Conservation (phyloP, 2,797 vertebrate genomes). For the Myotis findleyi region DNA sequence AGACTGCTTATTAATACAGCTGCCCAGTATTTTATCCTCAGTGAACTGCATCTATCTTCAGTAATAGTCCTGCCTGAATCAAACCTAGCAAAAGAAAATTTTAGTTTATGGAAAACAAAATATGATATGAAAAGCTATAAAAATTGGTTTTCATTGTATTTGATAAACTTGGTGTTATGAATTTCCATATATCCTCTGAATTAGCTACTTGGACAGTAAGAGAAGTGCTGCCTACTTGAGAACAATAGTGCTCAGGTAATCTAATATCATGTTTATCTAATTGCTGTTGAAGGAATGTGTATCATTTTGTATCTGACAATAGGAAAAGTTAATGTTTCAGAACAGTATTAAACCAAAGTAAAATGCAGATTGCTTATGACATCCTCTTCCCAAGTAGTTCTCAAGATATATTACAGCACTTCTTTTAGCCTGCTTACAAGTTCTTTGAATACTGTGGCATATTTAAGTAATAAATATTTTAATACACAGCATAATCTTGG, state of each 20-base stretch:
- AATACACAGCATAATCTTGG: not conserved
- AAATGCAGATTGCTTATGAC: conserved; percentile 48
- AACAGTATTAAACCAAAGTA: conserved; percentile 22
- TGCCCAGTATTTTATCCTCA: conserved; percentile 24
- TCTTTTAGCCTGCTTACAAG: conserved; percentile 34
- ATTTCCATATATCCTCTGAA: conserved; percentile 11
- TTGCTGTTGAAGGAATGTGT: conserved; percentile 27
- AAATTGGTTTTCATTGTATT: conserved; percentile 58
- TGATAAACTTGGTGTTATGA: conserved; percentile 26
- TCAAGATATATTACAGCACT: not conserved
- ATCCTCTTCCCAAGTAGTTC: conserved; percentile 15
- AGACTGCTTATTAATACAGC: conserved; percentile 4
- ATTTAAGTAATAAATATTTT: conserved; percentile 23
- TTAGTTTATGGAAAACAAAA: conserved; percentile 37
- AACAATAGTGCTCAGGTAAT: conserved; percentile 20
- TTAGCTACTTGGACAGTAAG: conserved; percentile 11
- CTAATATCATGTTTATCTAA: conserved; percentile 7
- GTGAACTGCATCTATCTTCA: not conserved
- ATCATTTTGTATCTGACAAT: conserved; percentile 42
- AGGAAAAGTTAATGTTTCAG: conserved; percentile 59
- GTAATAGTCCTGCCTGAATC: not conserved
- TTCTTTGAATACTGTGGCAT: conserved; percentile 1
- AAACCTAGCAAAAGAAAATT: conserved; percentile 19
- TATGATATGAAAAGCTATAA: not conserved
- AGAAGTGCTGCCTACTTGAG: not conserved